Evolutionary conservation across 2,113 vertebrate genomes (phyloP), one percentile per base, ranked within the genome.

Genomic region (Artemisiospiza belli): DNA sequence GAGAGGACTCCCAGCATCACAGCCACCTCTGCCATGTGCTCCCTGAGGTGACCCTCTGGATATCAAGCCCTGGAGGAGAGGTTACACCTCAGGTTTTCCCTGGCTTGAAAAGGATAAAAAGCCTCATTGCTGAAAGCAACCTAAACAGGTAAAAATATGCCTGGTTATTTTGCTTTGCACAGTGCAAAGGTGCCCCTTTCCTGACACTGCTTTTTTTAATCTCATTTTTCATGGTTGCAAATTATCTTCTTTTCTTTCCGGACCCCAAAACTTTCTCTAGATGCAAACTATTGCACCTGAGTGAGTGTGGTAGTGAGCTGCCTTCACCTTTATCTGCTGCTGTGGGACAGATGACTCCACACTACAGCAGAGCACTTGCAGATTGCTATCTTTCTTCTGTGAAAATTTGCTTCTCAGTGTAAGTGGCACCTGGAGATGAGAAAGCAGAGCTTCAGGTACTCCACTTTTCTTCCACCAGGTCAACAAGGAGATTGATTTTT

Each of bases 241-340:
- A 51, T 81, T 7, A 35, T 46, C 18, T 59, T 22, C 10, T 83
- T 92, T 59, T 33, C 6, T 72, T 83, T 57, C 23, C 22, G 30
- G 19, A 22, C 10, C 5, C 11, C 35, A 49, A 66, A 77, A 20
- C 31, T 41, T 80, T 39, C 1, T 5, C 3, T 9, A 47, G 27
- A 12, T 59, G 35, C 21, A n/a, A 83, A 37, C 44, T 51, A 2
- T 13, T n/a, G 41, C 25, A 73, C 14, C 28, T 23, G 24, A 47
- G 8, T 0, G 0, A 4, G 0, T 6, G 9, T 24, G n/a, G 16
- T 15, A 37, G 27, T 39, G 30, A 67, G 52, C 64, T 81, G 39
- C 47, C 46, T 54, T 93, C 47, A 21, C 30, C 39, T 66, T 43
- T 52, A 13, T 10, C 63, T 79, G 68, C 54, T 59, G 30, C 52